These are phyloP conservation scores for Eretmodus cyanostictus DNA, from an alignment of 2,113 vertebrate species.

Conservation along the genomic window DNA sequence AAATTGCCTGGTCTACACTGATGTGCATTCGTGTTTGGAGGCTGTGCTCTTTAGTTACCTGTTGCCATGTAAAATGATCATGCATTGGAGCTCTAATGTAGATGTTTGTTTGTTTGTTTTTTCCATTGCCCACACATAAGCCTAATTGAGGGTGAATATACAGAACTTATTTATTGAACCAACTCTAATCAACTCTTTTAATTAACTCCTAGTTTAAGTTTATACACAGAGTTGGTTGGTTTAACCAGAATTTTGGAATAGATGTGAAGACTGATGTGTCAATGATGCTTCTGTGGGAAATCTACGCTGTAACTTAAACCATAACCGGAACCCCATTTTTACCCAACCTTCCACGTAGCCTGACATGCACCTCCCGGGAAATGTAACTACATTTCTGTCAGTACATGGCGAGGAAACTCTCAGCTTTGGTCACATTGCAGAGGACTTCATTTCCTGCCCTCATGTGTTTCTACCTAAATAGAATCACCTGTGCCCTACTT, in stretches of 20 bases:
- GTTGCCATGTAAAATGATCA: not conserved
- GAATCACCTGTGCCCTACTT: not conserved
- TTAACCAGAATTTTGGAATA: not conserved
- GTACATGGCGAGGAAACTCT: not conserved
- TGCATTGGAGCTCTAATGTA: not conserved
- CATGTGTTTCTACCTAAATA: not conserved
- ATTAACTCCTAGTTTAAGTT: not conserved
- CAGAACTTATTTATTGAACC: not conserved
- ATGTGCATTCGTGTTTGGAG: not conserved
- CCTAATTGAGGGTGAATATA: too few species aligned
- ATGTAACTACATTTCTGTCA: not conserved
- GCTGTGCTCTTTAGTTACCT: not conserved
- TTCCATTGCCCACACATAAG: not conserved
- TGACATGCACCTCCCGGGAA: not conserved
- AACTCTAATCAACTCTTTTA: not conserved
- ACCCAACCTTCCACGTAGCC: not conserved
- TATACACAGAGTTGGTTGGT: not conserved
- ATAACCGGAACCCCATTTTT: too few species aligned
- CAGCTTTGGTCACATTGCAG: not conserved
- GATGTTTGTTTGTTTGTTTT: rapidly evolving
- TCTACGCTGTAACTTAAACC: too few species aligned
- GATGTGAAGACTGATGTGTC: not conserved
- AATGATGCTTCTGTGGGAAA: not conserved
- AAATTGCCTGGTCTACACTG: not conserved
- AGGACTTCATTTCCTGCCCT: not conserved